A percentile compares a stretch with the other conserved stretches of the same genome.
Evolutionary conservation across 2,113 vertebrate genomes (phyloP).

Genomic region (Vimba vimba): DNA sequence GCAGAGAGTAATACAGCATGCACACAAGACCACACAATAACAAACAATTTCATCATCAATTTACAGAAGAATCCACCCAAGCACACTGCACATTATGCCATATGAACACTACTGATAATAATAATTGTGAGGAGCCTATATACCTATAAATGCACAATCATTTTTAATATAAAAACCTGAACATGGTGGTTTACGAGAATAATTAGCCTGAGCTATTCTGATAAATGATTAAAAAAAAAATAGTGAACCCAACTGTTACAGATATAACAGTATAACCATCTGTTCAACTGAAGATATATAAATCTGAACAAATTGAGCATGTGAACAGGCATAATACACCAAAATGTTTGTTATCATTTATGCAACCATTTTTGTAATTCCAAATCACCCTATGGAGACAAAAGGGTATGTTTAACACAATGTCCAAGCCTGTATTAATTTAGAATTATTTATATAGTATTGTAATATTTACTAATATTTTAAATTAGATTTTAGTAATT

Average conservation of each 20-base stretch:
- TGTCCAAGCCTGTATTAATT: neutral
- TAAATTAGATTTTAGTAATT: too few species aligned
- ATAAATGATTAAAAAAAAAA: neutral
- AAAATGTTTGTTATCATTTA: neutral
- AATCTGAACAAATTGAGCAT: neutral
- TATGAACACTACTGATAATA: neutral
- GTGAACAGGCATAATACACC: neutral
- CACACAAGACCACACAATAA: neutral
- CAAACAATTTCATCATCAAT: neutral
- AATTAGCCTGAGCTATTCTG: neutral
- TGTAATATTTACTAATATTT: too few species aligned
- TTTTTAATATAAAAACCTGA: neutral
- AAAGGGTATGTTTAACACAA: neutral
- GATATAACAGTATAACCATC: neutral
- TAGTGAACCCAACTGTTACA: conserved; percentile 5
- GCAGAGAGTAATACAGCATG: neutral
- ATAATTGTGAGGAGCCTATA: neutral
- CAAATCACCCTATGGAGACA: neutral
- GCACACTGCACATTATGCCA: neutral
- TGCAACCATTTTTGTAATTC: too few species aligned
- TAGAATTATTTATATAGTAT: too few species aligned
- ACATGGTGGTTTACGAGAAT: neutral
- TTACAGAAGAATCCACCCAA: neutral
- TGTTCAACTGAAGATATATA: neutral
- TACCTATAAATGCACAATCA: neutral